A percentile compares a stretch with the other conserved stretches of the same genome.
Evolutionary conservation across 1,140 invertebrate species (phyloP).

Genomic region (Zaprionus africanus): DNA sequence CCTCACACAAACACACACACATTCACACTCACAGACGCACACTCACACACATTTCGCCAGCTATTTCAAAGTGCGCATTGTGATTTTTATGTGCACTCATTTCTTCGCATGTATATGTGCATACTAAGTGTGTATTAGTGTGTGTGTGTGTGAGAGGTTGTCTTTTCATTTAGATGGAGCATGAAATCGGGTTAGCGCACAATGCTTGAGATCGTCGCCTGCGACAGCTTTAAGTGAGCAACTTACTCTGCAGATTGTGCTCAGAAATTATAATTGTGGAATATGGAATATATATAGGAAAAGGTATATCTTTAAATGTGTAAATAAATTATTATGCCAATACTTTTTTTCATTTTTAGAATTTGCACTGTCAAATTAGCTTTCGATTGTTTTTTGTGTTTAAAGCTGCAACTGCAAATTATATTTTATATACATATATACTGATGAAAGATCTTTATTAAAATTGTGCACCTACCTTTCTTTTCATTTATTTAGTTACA

Average conservation of each 20-base stretch:
- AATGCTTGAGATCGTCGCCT: slow-evolving; percentile 10
- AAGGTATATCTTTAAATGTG: not conserved
- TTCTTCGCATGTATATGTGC: slow-evolving; percentile 22
- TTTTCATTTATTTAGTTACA: not conserved
- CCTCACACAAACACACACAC: not conserved
- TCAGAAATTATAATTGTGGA: not conserved
- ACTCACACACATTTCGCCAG: slow-evolving; percentile 9
- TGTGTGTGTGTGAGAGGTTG: slow-evolving; percentile 11
- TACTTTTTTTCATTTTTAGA: not conserved
- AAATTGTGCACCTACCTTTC: too few relatives aligned
- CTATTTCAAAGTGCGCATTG: slow-evolving; percentile 57
- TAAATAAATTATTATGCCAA: not conserved
- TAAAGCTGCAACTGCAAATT: too few relatives aligned
- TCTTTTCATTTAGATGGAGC: slow-evolving; percentile 53
- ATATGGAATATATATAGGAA: not conserved
- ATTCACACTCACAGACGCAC: not conserved
- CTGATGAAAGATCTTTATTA: too few relatives aligned
- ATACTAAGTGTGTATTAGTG: slow-evolving; percentile 8
- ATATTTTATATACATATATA: too few relatives aligned
- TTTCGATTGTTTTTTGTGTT: too few relatives aligned
- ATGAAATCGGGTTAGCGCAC: slow-evolving; percentile 46
- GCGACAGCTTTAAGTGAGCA: not conserved
- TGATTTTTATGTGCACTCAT: slow-evolving; percentile 51
- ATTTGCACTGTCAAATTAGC: too few relatives aligned
- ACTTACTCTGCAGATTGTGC: not conserved